A percentile compares a stretch with the other conserved stretches of the same genome.
These are phyloP conservation scores for Ichneumoninae sp. DNA, from an alignment of 2,888 invertebrate genomes.

Conservation along the genomic window DNA sequence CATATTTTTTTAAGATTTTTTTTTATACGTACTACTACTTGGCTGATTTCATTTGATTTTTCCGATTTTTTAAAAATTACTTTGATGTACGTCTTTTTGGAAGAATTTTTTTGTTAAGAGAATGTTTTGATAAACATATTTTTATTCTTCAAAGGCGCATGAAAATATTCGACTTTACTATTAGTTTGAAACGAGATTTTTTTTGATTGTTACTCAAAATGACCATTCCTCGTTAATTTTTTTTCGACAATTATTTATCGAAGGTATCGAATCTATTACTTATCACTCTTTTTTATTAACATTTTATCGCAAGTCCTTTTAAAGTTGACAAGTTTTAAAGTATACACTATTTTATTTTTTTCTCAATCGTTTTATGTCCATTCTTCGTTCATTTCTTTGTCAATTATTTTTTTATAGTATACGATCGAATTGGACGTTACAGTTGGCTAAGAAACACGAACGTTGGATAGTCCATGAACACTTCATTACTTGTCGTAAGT, in stretches of 20 bases:
- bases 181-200: background rate
- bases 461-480: background rate
- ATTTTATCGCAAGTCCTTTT: background rate
- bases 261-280: background rate
- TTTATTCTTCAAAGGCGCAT: background rate
- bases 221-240: background rate
- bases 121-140: too few relatives aligned
- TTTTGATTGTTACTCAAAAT: background rate
- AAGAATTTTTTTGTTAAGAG: too few relatives aligned
- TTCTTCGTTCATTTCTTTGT: background rate
- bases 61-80: too few relatives aligned
- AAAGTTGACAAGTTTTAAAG: background rate
- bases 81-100: too few relatives aligned
- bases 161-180: background rate
- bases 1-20: too few relatives aligned
- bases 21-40: too few relatives aligned
- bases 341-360: background rate
- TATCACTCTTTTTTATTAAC: background rate
- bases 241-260: background rate
- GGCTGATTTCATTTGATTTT: too few relatives aligned
- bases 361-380: background rate
- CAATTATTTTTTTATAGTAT: background rate
- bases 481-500: background rate
- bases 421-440: background rate
- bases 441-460: background rate